phyloP scores from a whole-genome alignment of 2,797 vertebrate species.

The Poeciliopsis paucimaculata region DNA sequence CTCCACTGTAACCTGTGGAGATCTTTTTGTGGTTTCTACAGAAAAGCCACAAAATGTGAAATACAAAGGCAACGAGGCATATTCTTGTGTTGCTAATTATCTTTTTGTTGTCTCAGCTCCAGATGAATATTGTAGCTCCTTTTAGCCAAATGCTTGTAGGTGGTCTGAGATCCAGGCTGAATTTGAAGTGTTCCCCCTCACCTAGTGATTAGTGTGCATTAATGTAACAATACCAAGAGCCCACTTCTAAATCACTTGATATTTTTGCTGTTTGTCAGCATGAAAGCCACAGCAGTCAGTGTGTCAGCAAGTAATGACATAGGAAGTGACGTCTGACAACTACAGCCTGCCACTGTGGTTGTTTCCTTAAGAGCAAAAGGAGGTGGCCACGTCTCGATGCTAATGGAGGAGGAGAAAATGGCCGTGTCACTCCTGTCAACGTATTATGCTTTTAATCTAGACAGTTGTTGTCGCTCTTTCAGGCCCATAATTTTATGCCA shows the following conservation, averaged over 20 bases:
- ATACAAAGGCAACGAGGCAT: not conserved
- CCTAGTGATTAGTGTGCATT: conserved; percentile 38
- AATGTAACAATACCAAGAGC: conserved; percentile 44
- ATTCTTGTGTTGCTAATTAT: not conserved
- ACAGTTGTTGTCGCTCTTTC: conserved; percentile 84
- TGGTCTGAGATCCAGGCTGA: conserved; percentile 1
- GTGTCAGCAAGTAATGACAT: conserved; percentile 74
- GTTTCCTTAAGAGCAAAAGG: conserved; percentile 72
- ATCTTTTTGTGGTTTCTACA: too few species aligned
- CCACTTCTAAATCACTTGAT: conserved; percentile 52
- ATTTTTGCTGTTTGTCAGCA: conserved; percentile 56
- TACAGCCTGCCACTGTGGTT: conserved; percentile 54
- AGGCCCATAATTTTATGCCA: conserved; percentile 89
- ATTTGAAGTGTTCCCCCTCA: conserved; percentile 23
- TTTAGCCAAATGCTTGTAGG: conserved; percentile 1
- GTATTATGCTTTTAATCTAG: conserved; percentile 87
- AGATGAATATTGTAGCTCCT: conserved; percentile 6
- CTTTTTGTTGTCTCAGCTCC: not conserved
- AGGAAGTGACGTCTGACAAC: conserved; percentile 76
- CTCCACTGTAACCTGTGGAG: not conserved
- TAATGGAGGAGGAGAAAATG: conserved; percentile 82
- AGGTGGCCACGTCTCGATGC: conserved; percentile 68
- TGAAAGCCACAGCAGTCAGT: conserved; percentile 70
- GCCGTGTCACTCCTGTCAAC: conserved; percentile 83
- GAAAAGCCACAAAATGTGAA: conserved; percentile 3